A percentile compares a stretch with the other conserved stretches of the same genome.
phyloP scores from a whole-genome alignment of 2,888 invertebrate species.

The Drosophila nigritarsus region DNA sequence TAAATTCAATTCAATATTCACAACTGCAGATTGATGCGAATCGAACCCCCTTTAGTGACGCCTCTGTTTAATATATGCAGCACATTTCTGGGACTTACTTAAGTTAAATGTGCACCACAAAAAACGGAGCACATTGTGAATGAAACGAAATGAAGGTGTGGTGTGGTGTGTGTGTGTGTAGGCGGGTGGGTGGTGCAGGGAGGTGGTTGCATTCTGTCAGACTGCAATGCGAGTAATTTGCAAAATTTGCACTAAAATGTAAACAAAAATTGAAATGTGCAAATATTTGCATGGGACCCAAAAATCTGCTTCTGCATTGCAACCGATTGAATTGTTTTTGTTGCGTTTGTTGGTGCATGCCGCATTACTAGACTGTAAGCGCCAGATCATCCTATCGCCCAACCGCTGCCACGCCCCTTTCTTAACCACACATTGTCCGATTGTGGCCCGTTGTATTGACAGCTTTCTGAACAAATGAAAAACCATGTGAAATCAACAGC shows the following conservation, averaged over 20 bases:
- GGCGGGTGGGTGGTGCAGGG: conserved; percentile 3
- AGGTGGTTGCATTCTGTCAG: conserved; percentile 18
- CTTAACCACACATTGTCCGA: conserved; percentile 21
- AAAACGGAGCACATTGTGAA: conserved; percentile 23
- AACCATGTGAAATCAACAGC: conserved; percentile 32
- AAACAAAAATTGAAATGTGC: conserved; percentile 69
- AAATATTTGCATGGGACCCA: conserved; percentile 71
- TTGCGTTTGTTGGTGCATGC: conserved; percentile 13
- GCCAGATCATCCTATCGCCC: conserved; percentile 31
- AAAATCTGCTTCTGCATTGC: conserved; percentile 59
- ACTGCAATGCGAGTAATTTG: conserved; percentile 66
- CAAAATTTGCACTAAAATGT: conserved; percentile 77
- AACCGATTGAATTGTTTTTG: conserved; percentile 31
- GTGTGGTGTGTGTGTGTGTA: neutral
- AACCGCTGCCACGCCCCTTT: neutral
- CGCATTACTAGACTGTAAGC: conserved; percentile 54
- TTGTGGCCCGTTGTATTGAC: conserved; percentile 51
- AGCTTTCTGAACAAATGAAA: conserved; percentile 72
- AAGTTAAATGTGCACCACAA: conserved; percentile 52
- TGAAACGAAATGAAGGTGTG: conserved; percentile 24
- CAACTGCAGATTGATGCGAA: too few relatives aligned
- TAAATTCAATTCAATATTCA: too few relatives aligned
- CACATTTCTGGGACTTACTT: conserved; percentile 49
- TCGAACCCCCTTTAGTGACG: neutral
- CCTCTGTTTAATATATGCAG: conserved; percentile 5